Conservation (phyloP, 1,140 invertebrate genomes). For the Polyergus mexicanus region DNA sequence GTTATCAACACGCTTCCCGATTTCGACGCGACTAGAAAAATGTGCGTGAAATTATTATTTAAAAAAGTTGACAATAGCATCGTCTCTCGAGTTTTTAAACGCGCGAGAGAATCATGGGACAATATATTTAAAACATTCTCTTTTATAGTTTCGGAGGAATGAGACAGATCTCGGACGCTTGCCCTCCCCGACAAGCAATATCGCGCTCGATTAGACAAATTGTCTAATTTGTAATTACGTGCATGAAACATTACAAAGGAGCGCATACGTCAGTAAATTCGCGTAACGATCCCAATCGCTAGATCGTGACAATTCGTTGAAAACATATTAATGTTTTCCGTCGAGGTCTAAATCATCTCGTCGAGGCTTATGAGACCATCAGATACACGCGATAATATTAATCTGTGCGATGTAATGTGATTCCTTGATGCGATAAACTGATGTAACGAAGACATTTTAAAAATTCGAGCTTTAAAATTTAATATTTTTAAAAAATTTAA, state of each 20-base stretch:
- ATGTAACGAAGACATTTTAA: background rate
- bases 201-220: conserved; percentile 10
- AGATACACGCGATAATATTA: conserved; percentile 52
- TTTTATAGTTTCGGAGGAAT: background rate
- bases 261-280: conserved; percentile 10
- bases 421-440: background rate
- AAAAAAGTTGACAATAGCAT: background rate
- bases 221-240: conserved; percentile 34
- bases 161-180: background rate
- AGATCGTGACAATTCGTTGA: conserved; percentile 50
- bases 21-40: background rate
- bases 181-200: background rate
- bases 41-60: background rate
- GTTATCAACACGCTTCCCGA: conserved; percentile 45
- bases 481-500: conserved; percentile 5
- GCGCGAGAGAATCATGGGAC: background rate
- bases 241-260: conserved; percentile 1
- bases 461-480: conserved; percentile 7
- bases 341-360: conserved; percentile 73
- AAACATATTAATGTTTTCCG: conserved; percentile 77
- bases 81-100: background rate
- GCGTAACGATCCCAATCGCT: conserved; percentile 47
- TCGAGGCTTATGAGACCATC: conserved; percentile 69
- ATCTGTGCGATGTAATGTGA: conserved; percentile 12
- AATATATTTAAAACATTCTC: conserved; percentile 29